phyloP scores from a whole-genome alignment of 2,113 vertebrate species.

The Anolis sagrei region DNA sequence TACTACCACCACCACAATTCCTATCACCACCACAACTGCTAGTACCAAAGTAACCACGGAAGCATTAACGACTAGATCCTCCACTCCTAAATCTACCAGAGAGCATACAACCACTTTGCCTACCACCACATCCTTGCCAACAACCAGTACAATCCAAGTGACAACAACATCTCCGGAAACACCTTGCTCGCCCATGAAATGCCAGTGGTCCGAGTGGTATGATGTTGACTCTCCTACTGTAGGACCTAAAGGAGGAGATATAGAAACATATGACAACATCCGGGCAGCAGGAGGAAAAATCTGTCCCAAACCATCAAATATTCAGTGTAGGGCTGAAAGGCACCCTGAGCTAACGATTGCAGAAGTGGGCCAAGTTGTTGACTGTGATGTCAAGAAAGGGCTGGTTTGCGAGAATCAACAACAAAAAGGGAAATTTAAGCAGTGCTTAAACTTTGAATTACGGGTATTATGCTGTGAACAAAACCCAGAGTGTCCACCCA shows the following conservation, averaged over 20 bases:
- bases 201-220: slow-evolving; percentile 71
- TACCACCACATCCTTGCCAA: background rate
- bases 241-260: background rate
- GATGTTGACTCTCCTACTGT: slow-evolving; percentile 63
- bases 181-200: slow-evolving; percentile 15
- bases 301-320: slow-evolving; percentile 49
- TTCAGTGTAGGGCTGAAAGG: slow-evolving; percentile 65
- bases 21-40: background rate
- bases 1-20: background rate
- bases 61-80: accelerated
- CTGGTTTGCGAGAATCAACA: slow-evolving; percentile 71
- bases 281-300: slow-evolving; percentile 40
- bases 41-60: accelerated
- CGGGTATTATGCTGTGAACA: slow-evolving; percentile 55
- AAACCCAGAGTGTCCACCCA: background rate
- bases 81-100: background rate
- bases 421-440: slow-evolving; percentile 37
- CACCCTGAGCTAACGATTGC: slow-evolving; percentile 27
- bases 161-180: accelerated
- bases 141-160: background rate
- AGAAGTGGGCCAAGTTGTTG: background rate
- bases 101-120: background rate
- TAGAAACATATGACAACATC: slow-evolving; percentile 71
- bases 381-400: slow-evolving; percentile 49
- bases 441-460: slow-evolving; percentile 68